These are phyloP conservation scores for Polyodon spathula DNA, from an alignment of 2,113 vertebrate species.

Conservation along the genomic window DNA sequence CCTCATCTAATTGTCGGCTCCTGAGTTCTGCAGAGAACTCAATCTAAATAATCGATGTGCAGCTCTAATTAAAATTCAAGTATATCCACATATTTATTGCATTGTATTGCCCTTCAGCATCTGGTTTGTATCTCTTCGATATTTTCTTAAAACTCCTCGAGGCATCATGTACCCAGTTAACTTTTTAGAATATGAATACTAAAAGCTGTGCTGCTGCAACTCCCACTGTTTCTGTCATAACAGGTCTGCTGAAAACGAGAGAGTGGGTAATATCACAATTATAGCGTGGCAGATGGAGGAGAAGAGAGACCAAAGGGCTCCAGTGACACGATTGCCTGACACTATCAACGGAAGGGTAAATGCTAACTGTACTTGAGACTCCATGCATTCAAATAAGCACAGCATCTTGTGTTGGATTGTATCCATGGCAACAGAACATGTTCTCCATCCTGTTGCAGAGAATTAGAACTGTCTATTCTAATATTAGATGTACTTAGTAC, in stretches of 20 bases:
- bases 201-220: too few species aligned
- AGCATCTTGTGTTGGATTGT: neutral
- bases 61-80: too few species aligned
- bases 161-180: too few species aligned
- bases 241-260: slow-evolving; percentile 87
- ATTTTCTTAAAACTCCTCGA: too few species aligned
- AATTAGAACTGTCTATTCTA: neutral
- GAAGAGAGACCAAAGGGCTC: slow-evolving; percentile 68
- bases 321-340: slow-evolving; percentile 70
- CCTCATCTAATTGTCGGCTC: neutral
- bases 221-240: slow-evolving; percentile 19
- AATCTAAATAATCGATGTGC: too few species aligned
- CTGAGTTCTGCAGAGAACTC: neutral
- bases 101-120: too few species aligned
- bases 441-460: neutral
- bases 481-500: too few species aligned
- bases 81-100: too few species aligned
- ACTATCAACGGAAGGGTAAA: slow-evolving; percentile 84
- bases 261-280: slow-evolving; percentile 77
- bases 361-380: neutral
- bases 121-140: too few species aligned
- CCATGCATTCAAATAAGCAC: neutral
- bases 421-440: neutral
- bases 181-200: too few species aligned
- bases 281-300: slow-evolving; percentile 94